These are phyloP conservation scores for Drosophila quinaria DNA, from an alignment of 2,888 invertebrate species.

Conservation along the genomic window DNA sequence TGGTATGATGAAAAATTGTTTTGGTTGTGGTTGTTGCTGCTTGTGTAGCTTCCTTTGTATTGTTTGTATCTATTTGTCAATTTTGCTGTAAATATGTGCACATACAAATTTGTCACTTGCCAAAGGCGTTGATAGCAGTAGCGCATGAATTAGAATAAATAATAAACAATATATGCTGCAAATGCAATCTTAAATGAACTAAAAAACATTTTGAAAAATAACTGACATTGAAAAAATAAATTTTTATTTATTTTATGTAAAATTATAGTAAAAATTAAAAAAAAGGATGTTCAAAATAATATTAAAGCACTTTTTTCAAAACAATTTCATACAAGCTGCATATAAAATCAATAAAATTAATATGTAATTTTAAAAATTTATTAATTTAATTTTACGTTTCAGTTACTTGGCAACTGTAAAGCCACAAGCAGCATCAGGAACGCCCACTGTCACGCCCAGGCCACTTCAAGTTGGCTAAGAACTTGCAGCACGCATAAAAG, in stretches of 20 bases:
- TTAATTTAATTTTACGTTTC: constrained; percentile 2
- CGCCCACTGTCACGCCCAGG: constrained; percentile 9
- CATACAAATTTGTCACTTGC: constrained; percentile 53
- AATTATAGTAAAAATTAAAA: too few relatives aligned
- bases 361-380: constrained; percentile 1
- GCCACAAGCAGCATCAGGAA: not conserved
- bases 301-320: not conserved
- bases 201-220: too few relatives aligned
- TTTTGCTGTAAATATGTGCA: constrained; percentile 42
- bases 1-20: constrained; percentile 39
- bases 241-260: too few relatives aligned
- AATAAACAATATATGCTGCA: constrained; percentile 8
- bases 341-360: not conserved
- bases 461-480: constrained; percentile 45
- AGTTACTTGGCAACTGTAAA: constrained; percentile 2
- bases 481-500: constrained; percentile 65
- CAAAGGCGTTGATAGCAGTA: constrained; percentile 14
- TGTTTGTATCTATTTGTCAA: constrained; percentile 50
- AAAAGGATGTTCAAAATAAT: not conserved
- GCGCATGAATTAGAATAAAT: constrained; percentile 24
- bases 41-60: constrained; percentile 30
- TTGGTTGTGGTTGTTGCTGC: constrained; percentile 8
- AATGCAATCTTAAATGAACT: not conserved
- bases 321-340: not conserved
- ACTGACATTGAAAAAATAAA: not conserved